Evolutionary conservation across 2,113 vertebrate genomes (phyloP), one percentile per base, ranked within the genome.

Genomic region (Eolophus roseicapilla): DNA sequence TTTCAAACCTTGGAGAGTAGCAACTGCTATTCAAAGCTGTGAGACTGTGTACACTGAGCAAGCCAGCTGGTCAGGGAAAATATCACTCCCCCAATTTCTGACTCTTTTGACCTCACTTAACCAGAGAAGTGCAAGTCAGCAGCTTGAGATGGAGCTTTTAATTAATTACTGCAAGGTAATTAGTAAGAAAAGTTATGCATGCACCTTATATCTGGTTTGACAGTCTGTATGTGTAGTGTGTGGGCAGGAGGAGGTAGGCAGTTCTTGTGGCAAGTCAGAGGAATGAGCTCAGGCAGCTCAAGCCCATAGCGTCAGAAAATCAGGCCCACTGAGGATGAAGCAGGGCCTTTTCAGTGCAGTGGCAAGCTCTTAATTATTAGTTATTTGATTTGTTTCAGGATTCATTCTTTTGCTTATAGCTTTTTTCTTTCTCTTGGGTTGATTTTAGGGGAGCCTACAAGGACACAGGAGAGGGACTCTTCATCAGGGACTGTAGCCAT

Each of bases 31-130:
- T 20, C 2, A 13, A 31, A 46, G 18, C n/a, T 44, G 2, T 0
- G 9, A 43, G 43, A 7, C 21, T 47, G 9, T 3, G 3, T 0
- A 0, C 3, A 17, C 9, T 39, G n/a, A 27, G 39, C 63, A 27
- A 28, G 53, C 8, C 89, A 86, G 77, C 50, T 91, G 84, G 2
- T 11, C 29, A 80, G 90, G 82, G 53, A 57, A 70, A 69, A 37
- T 5, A 19, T 2, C n/a, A 4, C 28, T 33, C 2, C 25, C 43
- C 19, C 43, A 17, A 0, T 1, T 74, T 11, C 46, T 39, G 31
- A 17, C 25, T 7, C 19, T 55, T 90, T 62, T 90, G 60, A 83
- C 83, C 55, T 81, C 23, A 3, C 41, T 49, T 46, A 59, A 57
- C 29, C 46, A 69, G 39, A 52, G 79, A 73, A 90, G 41, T 74